Percentiles rank a stretch among this genome's conserved stretches.
phyloP scores from a whole-genome alignment of 1,140 invertebrate genomes.

The Cydia strobilella region DNA sequence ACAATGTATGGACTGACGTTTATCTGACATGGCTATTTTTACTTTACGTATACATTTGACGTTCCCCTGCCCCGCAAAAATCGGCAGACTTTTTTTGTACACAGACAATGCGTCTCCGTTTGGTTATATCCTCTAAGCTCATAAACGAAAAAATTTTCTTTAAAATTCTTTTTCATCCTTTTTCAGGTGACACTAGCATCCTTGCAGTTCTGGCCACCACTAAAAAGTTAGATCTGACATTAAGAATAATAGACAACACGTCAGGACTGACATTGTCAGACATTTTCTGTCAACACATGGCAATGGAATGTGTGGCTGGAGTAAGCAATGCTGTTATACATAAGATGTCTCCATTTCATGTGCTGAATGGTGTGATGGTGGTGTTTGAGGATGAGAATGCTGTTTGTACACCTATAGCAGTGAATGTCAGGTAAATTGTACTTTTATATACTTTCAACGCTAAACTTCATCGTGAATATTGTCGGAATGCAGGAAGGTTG shows the following conservation, averaged over 20 bases:
- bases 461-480: neutral
- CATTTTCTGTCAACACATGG: conserved; percentile 50
- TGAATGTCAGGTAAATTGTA: conserved; percentile 54
- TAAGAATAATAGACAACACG: conserved; percentile 43
- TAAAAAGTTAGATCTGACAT: conserved; percentile 46
- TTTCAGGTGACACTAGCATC: conserved; percentile 50
- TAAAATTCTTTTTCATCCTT: neutral
- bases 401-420: conserved; percentile 38
- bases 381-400: conserved; percentile 39
- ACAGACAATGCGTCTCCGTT: no score
- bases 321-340: conserved; percentile 49
- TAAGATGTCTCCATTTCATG: conserved; percentile 53
- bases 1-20: no score
- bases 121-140: no score
- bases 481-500: no score
- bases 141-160: neutral
- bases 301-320: conserved; percentile 48
- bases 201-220: conserved; percentile 54
- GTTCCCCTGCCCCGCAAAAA: no score
- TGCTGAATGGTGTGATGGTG: conserved; percentile 58
- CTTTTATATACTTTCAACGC: neutral
- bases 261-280: conserved; percentile 40
- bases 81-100: no score
- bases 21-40: no score
- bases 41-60: no score